phyloP scores from a whole-genome alignment of 2,888 invertebrate species.

The Salticus scenicus region DNA sequence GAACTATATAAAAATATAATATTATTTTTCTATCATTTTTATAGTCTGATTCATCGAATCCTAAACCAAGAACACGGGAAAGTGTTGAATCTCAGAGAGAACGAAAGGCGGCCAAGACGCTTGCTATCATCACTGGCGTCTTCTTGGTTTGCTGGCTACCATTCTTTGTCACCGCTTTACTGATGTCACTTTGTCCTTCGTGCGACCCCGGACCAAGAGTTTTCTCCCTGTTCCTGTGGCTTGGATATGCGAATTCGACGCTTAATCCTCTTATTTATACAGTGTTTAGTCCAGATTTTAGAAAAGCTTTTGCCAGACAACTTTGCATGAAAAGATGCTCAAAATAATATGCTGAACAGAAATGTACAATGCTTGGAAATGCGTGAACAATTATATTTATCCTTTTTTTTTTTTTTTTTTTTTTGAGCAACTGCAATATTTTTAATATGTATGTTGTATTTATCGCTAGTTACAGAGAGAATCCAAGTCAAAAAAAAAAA shows the following conservation, averaged over 20 bases:
- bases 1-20: too few relatives aligned
- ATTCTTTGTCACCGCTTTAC: slow-evolving; percentile 91
- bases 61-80: slow-evolving; percentile 69
- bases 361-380: too few relatives aligned
- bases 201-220: slow-evolving; percentile 83
- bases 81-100: slow-evolving; percentile 75
- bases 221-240: slow-evolving; percentile 88
- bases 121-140: slow-evolving; percentile 74
- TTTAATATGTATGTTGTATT: too few relatives aligned
- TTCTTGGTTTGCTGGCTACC: slow-evolving; percentile 93
- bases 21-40: neutral
- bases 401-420: too few relatives aligned
- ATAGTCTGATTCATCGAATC: slow-evolving; percentile 29
- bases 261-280: slow-evolving; percentile 84
- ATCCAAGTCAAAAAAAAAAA: too few relatives aligned
- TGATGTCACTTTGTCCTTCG: slow-evolving; percentile 84
- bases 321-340: slow-evolving; percentile 37
- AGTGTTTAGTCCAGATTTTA: slow-evolving; percentile 93
- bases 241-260: slow-evolving; percentile 93
- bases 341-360: too few relatives aligned
- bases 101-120: slow-evolving; percentile 76
- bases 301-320: slow-evolving; percentile 86
- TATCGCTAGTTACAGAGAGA: too few relatives aligned
- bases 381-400: too few relatives aligned
- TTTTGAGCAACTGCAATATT: too few relatives aligned